Evolutionary conservation across 23 tunicate species (phyloP).

Genomic region (Halocynthia aurantium): DNA sequence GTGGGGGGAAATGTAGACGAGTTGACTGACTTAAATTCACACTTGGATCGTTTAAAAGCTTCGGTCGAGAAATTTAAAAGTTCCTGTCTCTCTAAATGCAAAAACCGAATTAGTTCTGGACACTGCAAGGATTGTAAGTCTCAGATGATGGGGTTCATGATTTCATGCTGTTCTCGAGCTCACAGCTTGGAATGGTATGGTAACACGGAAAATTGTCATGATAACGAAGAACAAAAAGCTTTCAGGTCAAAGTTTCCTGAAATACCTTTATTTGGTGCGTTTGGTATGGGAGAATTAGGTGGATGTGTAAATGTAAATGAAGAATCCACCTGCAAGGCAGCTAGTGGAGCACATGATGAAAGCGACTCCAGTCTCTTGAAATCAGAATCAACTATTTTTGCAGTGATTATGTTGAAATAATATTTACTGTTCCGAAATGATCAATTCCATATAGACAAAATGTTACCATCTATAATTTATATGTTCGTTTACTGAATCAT

Average conservation of each 20-base stretch:
- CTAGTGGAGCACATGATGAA: background rate
- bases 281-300: conserved; percentile 19
- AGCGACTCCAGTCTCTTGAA: background rate
- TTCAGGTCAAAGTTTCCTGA: conserved; percentile 12
- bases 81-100: conserved; percentile 1
- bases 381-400: background rate
- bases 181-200: conserved; percentile 1
- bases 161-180: conserved; percentile 4
- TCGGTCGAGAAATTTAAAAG: background rate
- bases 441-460: no score
- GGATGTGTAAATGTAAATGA: conserved; percentile 10
- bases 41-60: background rate
- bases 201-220: background rate
- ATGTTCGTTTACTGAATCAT: no score
- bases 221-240: background rate
- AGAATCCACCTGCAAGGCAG: background rate
- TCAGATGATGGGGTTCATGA: conserved; percentile 15
- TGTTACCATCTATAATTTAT: no score
- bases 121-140: conserved; percentile 1
- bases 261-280: conserved; percentile 9
- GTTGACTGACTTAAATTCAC: background rate
- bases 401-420: conserved; percentile 7
- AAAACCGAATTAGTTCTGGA: background rate
- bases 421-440: no score
- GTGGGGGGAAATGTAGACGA: background rate